Evolutionary conservation across 1,140 invertebrate species (phyloP).

Genomic region (Doryteuthis pealeii): DNA sequence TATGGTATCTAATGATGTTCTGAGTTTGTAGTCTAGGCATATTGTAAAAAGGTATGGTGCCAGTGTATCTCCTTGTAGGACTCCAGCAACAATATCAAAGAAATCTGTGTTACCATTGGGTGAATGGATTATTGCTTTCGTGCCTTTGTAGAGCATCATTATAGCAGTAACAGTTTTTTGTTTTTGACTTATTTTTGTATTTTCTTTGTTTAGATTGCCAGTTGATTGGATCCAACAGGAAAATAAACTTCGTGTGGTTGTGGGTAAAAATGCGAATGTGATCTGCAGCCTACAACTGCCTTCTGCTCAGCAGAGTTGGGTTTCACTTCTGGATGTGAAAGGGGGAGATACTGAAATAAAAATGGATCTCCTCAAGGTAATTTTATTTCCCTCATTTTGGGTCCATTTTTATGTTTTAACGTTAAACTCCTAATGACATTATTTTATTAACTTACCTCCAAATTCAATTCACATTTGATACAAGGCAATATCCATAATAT

Average conservation of each 20-base stretch:
- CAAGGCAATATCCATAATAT: neutral
- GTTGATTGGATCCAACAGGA: neutral
- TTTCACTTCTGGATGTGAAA: neutral
- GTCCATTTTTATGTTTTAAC: neutral
- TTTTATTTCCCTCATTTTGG: neutral
- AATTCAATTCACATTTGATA: neutral
- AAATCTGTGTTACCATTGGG: too few relatives aligned
- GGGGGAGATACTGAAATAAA: neutral
- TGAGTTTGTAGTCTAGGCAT: too few relatives aligned
- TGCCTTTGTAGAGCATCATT: too few relatives aligned
- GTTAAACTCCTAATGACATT: neutral
- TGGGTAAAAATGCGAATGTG: neutral
- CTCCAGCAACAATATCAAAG: too few relatives aligned
- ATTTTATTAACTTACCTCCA: neutral
- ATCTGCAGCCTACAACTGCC: neutral
- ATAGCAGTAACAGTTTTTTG: too few relatives aligned
- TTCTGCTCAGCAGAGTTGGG: neutral
- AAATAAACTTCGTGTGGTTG: neutral
- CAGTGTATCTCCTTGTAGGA: too few relatives aligned
- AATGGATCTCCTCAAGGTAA: neutral
- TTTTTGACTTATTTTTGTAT: too few relatives aligned
- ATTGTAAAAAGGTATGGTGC: too few relatives aligned
- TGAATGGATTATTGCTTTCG: too few relatives aligned
- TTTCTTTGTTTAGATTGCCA: constrained; percentile 2
- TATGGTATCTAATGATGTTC: too few relatives aligned